Conservation (phyloP, 2,888 invertebrate species). For the Agrotis exclamationis region DNA sequence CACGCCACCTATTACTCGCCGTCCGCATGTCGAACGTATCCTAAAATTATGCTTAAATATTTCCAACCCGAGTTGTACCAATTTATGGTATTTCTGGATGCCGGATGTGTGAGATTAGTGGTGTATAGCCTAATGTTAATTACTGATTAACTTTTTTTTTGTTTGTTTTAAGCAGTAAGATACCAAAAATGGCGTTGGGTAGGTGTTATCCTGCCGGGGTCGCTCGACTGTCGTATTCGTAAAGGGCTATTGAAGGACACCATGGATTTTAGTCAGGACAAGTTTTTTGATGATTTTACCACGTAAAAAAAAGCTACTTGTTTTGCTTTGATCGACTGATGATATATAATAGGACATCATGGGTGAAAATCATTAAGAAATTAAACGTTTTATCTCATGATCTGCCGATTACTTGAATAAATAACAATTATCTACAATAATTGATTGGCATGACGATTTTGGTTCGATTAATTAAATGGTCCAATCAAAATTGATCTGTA, state of each 20-base stretch:
- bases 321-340: not conserved
- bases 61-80: not conserved
- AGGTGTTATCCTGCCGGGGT: too few relatives aligned
- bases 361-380: constrained; percentile 1
- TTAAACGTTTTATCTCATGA: constrained; percentile 24
- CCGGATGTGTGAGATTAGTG: not conserved
- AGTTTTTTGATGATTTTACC: too few relatives aligned
- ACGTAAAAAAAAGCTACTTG: too few relatives aligned
- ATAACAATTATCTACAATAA: not conserved
- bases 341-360: not conserved
- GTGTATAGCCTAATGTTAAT: not conserved
- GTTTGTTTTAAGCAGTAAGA: too few relatives aligned
- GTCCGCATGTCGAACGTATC: too few relatives aligned
- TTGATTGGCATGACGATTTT: constrained; percentile 1
- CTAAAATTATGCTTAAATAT: not conserved
- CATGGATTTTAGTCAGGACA: too few relatives aligned
- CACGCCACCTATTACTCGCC: too few relatives aligned
- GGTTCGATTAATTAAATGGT: not conserved
- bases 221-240: too few relatives aligned
- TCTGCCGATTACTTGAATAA: constrained; percentile 5
- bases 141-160: too few relatives aligned
- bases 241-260: too few relatives aligned
- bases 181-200: too few relatives aligned
- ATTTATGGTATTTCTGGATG: not conserved
- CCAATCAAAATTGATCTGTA: constrained; percentile 12